Evolutionary conservation across 2,113 vertebrate species (phyloP), one percentile per base, ranked within the genome.

Genomic region (Microcebus ravelobensis): DNA sequence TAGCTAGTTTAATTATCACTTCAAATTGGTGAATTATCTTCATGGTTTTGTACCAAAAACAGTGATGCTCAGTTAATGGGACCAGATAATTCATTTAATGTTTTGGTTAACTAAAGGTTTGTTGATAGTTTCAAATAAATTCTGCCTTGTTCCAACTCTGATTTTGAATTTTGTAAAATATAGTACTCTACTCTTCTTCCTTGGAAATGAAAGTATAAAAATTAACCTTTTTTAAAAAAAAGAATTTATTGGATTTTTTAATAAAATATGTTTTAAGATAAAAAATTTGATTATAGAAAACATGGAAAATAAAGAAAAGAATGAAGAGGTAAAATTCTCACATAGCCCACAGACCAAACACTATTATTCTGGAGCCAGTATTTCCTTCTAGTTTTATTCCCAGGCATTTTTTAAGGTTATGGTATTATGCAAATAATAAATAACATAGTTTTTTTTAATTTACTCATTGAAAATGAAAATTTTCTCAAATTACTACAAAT

Each of bases 401-500:
- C 77, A 82, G 48, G 18, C n/a, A 70, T 67, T 96, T 93, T 96
- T 88, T 96, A 87, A 61, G 85, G 29, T 81, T 91, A 91, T 83
- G 71, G 6, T 68, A 82, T 67, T 77, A 82, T 45, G 42, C 42
- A 95, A 97, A 86, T 82, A 93, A 79, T 84, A 88, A 68, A n/a
- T 83, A 52, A 87, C 27, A 79, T 42, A 87, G 23, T 73, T 42
- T 87, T 70, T 93, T 92, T 94, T 80, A 59, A 87, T 50, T 86
- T 83, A 97, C 81, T 14, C 23, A 31, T 90, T 42, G 82, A 90
- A 77, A 96, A 52, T 36, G 81, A n/a, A 39, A 93, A 87, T 96
- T 95, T 93, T 93, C 80, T 95, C 50, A 34, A 74, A 83, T 97
- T 95, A 52, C 68, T 93, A 65, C 29, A 96, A 74, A 70, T 27